Evolutionary conservation across 2,113 vertebrate genomes (phyloP), one percentile per base, ranked within the genome.

Genomic region (Perognathus longimembris): DNA sequence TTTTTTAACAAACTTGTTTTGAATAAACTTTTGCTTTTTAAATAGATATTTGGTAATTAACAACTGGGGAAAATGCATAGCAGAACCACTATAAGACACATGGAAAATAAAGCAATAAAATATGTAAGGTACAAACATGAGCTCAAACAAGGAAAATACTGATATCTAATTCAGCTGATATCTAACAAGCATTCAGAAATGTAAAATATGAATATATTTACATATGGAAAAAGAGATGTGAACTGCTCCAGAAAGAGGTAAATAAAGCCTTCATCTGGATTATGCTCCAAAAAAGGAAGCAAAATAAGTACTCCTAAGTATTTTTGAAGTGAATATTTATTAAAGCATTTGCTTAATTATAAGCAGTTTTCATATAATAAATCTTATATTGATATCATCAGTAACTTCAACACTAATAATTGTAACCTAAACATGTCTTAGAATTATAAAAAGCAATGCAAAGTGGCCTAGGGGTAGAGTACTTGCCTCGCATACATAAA

Each of bases 271-370:
- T 63, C 71, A 71, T 70, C 71, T 89, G 24, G 21, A 91, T 61
- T 24, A 89, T 74, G 2, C 24, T 67, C 26, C 2, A 54, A 57
- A 87, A 87, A 67, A 85, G 3, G 6, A 42, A 30, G 21, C 24
- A 82, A 81, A n/a, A 75, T 85, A 67, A 34, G 40, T 32, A 42
- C 21, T 1, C 8, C 34, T 67, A 83, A 89, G 50, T 34, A 30
- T 66, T 80, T 73, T 57, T 76, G 17, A 90, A 89, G n/a, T 73
- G 30, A 85, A 40, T 14, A 84, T n/a, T 30, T 70, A 74, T 67
- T 73, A 94, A 92, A 95, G 61, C 36, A 85, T 17, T 54, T 82
- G n/a, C 34, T 74, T 89, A 67, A 80, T 61, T 69, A 71, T 5
- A 82, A 91, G 38, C 3, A 67, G 7, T 82, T 75, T 91, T 79